A percentile compares a stretch with the other conserved stretches of the same genome.
Evolutionary conservation across 2,797 vertebrate genomes (phyloP).

Genomic region (Peromyscus nudipes): DNA sequence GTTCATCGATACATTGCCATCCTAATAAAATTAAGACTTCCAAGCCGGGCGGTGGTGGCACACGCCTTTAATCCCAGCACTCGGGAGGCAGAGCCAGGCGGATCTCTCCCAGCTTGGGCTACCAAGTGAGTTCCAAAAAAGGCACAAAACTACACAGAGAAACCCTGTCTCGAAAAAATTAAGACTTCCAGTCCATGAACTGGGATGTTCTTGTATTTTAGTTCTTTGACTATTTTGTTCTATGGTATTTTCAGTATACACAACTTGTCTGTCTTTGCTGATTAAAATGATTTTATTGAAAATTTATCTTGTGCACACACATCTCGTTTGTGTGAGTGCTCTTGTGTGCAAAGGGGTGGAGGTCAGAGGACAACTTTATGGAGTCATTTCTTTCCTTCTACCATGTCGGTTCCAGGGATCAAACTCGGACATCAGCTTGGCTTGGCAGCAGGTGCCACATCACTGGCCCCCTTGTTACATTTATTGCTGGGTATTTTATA

Average conservation of each 20-base stretch:
- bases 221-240: neutral
- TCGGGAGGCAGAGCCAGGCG: too few relatives aligned
- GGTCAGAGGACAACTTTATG: neutral
- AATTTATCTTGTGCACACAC: neutral
- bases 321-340: neutral
- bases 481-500: neutral
- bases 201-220: neutral
- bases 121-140: too few relatives aligned
- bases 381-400: neutral
- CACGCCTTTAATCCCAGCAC: too few relatives aligned
- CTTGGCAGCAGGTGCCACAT: neutral
- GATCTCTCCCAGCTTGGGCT: too few relatives aligned
- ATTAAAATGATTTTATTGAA: neutral
- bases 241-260: neutral
- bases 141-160: too few relatives aligned
- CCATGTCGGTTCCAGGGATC: neutral
- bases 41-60: too few relatives aligned
- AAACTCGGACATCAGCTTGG: neutral
- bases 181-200: neutral
- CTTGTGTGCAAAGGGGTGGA: neutral
- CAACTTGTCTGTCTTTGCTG: neutral
- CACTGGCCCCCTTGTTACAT: neutral
- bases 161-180: too few relatives aligned
- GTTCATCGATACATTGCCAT: neutral
- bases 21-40: too few relatives aligned